Percentiles rank a stretch among this genome's conserved stretches.
These are phyloP conservation scores for Gonocerus acuteangulatus DNA, from an alignment of 2,888 invertebrate species.

Conservation along the genomic window DNA sequence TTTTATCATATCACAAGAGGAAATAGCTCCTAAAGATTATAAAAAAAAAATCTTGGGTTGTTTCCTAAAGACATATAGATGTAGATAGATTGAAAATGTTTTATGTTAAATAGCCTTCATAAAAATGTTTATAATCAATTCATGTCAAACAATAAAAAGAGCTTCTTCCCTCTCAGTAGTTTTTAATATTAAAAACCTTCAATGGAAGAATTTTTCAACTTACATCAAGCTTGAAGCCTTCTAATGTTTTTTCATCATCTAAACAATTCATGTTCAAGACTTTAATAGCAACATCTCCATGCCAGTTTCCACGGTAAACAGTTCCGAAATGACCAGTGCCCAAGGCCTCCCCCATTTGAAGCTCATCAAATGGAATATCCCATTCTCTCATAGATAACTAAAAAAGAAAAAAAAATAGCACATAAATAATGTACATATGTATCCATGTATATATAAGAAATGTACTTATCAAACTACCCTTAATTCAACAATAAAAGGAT, in stretches of 20 bases:
- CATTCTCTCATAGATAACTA: conserved; percentile 87
- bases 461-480: too few species aligned
- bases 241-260: conserved; percentile 74
- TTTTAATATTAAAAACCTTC: too few species aligned
- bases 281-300: conserved; percentile 96
- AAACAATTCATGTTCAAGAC: conserved; percentile 85
- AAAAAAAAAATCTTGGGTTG: too few species aligned
- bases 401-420: conserved; percentile 30
- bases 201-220: conserved; percentile 20
- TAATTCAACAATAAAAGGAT: too few species aligned
- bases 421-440: not conserved
- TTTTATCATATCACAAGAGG: not conserved
- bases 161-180: too few species aligned
- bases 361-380: conserved; percentile 96
- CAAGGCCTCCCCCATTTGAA: conserved; percentile 76
- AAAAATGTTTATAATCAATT: too few species aligned
- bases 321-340: conserved; percentile 91
- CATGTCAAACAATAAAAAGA: too few species aligned
- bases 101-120: too few species aligned
- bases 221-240: conserved; percentile 91
- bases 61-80: too few species aligned
- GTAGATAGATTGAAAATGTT: too few species aligned
- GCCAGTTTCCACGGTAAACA: conserved; percentile 92
- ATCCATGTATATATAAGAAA: too few species aligned
- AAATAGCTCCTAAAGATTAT: not conserved